Percentiles rank a stretch among this genome's conserved stretches.
phyloP scores from a whole-genome alignment of 2,888 invertebrate species.

The Leucoma salicis region DNA sequence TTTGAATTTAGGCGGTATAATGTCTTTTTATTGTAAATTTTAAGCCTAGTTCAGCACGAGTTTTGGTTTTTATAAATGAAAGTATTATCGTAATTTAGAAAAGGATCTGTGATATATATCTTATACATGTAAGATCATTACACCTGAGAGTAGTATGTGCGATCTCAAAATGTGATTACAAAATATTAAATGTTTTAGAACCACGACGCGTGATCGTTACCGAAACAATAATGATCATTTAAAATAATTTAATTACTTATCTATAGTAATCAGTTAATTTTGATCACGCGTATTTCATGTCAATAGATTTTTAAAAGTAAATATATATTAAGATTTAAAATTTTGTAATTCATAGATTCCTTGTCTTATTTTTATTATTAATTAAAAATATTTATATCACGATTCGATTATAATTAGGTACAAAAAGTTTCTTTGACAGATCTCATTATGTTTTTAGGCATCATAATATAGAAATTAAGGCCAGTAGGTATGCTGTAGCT shows the following conservation, averaged over 20 bases:
- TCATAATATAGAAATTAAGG: constrained; percentile 45
- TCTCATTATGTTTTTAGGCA: constrained; percentile 58
- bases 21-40: constrained; percentile 43
- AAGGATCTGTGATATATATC: constrained; percentile 76
- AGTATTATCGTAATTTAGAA: constrained; percentile 75
- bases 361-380: constrained; percentile 4
- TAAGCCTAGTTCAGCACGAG: constrained; percentile 40
- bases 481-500: constrained; percentile 21
- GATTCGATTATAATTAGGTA: constrained; percentile 29
- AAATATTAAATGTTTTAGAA: constrained; percentile 39
- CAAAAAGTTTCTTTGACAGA: constrained; percentile 41
- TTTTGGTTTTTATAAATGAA: constrained; percentile 52
- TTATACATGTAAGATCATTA: constrained; percentile 64
- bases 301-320: constrained; percentile 7
- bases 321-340: not conserved
- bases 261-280: no score
- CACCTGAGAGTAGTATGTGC: constrained; percentile 66
- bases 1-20: constrained; percentile 59
- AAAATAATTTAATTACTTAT: no score
- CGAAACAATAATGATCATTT: no score
- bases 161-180: constrained; percentile 74
- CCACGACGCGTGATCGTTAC: constrained; percentile 10
- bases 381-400: constrained; percentile 3
- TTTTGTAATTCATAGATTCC: not conserved
- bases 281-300: no score